These are phyloP conservation scores for Euura lappo DNA, from an alignment of 1,140 invertebrate genomes.

Conservation along the genomic window DNA sequence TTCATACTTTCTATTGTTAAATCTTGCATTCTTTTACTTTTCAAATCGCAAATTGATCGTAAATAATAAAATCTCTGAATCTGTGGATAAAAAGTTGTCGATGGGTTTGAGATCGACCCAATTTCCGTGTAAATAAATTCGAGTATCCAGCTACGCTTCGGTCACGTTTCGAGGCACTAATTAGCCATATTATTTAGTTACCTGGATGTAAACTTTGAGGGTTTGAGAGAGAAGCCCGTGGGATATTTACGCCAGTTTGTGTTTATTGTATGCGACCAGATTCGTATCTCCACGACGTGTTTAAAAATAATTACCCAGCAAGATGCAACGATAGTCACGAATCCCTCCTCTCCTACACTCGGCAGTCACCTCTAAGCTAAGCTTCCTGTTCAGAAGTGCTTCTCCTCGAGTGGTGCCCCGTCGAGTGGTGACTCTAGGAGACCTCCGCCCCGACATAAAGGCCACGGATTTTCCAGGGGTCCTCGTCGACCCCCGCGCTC, in stretches of 20 bases:
- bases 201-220: background rate
- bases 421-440: background rate
- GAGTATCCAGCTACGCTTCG: too few relatives aligned
- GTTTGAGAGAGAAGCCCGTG: slow-evolving; percentile 12
- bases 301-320: slow-evolving; percentile 61
- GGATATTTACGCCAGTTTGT: background rate
- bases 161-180: slow-evolving; percentile 27
- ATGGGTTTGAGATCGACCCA: too few relatives aligned
- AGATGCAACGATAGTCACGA: slow-evolving; percentile 61
- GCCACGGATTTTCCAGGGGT: slow-evolving; percentile 1
- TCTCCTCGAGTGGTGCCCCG: background rate
- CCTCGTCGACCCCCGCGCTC: background rate
- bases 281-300: slow-evolving; percentile 59
- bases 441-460: slow-evolving; percentile 4
- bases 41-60: too few relatives aligned
- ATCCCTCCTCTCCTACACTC: slow-evolving; percentile 44
- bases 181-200: slow-evolving; percentile 52
- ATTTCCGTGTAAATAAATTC: too few relatives aligned
- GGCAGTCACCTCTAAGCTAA: background rate
- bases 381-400: background rate
- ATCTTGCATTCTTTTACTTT: too few relatives aligned
- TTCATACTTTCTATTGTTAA: too few relatives aligned
- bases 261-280: slow-evolving; percentile 30
- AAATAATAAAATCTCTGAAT: too few relatives aligned
- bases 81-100: too few relatives aligned